Evolutionary conservation across 1,140 invertebrate species (phyloP), one percentile per base, ranked within the genome.

Genomic region (Lutraria rhynchaena): DNA sequence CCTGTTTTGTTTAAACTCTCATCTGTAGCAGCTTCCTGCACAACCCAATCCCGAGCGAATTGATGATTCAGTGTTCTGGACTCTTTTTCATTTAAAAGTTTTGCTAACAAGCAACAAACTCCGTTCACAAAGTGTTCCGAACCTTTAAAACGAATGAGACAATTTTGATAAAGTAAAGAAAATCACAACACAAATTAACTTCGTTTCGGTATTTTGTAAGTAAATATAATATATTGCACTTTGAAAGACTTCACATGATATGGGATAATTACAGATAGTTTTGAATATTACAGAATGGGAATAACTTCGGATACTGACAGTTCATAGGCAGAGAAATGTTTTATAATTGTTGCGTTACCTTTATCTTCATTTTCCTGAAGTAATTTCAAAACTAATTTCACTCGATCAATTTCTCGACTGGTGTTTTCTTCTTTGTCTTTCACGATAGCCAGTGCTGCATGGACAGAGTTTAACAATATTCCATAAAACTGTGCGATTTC

Each of bases 1-100:
- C 86, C 86, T 24, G 87, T 76, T 60, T 85, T 85, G 35, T 87
- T 83, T 31, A 89, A 81, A 51, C 60, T 69, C 22, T 87, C 84
- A 19, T 46, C 19, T 24, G 75, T 46, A 33, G 86, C 86, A 46
- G 86, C 88, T 51, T 89, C 88, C 29, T 71, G 84, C 3, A 71
- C 71, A n/a, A 89, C 44, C 88, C 88, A 89, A 46, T 77, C 41
- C 11, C 74, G 51, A 65, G 83, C 71, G 15, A 74, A 35, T 17
- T 71, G 29, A n/a, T 15, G n/a, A 35, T 19, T 44, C 60, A 73
- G 78, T 13, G 44, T 67, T 3, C 53, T 71, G 11, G 70, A 70
- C 53, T 89, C 88, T 53, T 83, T 86, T 51, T 87, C 84, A 19
- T 82, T 67, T 31, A 87, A 70, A 57, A 89, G 65, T 27, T 71